Percentiles rank a stretch among this genome's conserved stretches.
Conservation (phyloP, 2,797 vertebrate species). For the Mergus octosetaceus region DNA sequence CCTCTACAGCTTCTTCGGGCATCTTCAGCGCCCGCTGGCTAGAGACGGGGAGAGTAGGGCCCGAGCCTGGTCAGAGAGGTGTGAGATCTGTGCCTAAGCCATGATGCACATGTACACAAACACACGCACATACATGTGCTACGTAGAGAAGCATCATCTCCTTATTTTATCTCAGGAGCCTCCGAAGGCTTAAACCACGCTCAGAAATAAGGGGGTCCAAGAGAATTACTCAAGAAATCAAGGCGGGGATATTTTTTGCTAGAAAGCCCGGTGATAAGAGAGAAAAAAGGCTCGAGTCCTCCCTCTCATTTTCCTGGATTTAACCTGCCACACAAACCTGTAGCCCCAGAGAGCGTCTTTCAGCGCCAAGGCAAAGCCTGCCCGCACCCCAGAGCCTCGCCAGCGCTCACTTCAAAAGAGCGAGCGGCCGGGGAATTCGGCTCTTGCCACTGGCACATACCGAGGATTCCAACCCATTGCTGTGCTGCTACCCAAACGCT, state of each 20-base stretch:
- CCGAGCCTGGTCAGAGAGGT: not conserved
- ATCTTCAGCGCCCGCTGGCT: not conserved
- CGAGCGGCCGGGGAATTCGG: not conserved
- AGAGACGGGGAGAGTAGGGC: no score
- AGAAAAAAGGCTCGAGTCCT: not conserved
- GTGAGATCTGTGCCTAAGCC: not conserved
- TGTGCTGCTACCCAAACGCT: conserved; percentile 25
- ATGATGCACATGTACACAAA: rapidly evolving
- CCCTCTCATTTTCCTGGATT: not conserved
- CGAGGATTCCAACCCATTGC: conserved; percentile 74
- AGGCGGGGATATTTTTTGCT: no score
- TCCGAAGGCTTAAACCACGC: not conserved
- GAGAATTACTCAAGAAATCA: not conserved
- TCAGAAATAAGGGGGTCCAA: not conserved
- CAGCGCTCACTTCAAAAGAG: not conserved
- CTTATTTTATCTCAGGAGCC: not conserved
- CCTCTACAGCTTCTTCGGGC: not conserved
- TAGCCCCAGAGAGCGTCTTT: not conserved
- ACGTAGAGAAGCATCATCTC: not conserved
- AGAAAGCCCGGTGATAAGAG: not conserved
- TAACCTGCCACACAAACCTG: not conserved
- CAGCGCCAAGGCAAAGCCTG: not conserved
- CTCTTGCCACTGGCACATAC: conserved; percentile 75
- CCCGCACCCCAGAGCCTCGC: not conserved
- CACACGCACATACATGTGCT: rapidly evolving